phyloP scores from a whole-genome alignment of 2,888 invertebrate genomes.

The Fragum fragum region DNA sequence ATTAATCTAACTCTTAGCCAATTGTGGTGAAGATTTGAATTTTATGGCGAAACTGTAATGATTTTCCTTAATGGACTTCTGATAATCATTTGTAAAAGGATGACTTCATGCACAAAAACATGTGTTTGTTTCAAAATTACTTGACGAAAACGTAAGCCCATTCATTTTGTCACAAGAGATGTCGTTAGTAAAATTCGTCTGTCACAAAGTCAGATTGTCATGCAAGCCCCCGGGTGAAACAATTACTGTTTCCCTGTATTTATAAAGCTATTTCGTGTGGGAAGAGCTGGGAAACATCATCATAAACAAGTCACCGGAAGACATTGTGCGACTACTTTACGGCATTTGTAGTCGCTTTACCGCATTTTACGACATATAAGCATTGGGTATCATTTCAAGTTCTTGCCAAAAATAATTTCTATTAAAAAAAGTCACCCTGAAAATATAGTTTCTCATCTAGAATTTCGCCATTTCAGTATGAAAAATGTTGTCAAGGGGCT shows the following conservation, averaged over 20 bases:
- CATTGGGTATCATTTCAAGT: constrained; percentile 10
- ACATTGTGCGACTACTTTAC: constrained; percentile 11
- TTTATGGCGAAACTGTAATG: too few species aligned
- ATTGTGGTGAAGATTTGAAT: too few species aligned
- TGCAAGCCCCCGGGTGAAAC: constrained; percentile 23
- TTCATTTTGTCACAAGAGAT: constrained; percentile 27
- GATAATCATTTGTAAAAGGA: too few species aligned
- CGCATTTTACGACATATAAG: constrained; percentile 25
- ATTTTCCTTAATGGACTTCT: too few species aligned
- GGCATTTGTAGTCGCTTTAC: constrained; percentile 1
- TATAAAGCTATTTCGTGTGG: constrained; percentile 19
- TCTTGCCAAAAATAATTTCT: too few species aligned
- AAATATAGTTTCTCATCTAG: too few species aligned
- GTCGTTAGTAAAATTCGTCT: constrained; percentile 10
- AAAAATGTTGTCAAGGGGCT: too few species aligned
- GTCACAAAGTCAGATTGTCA: constrained; percentile 26
- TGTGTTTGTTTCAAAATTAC: too few species aligned
- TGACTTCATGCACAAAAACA: too few species aligned
- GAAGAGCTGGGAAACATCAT: not conserved
- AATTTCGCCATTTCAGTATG: too few species aligned
- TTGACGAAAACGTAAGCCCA: constrained; percentile 5
- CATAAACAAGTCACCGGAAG: constrained; percentile 16
- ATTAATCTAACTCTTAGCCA: too few species aligned
- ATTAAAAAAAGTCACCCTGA: too few species aligned
- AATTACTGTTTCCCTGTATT: constrained; percentile 22